Evolutionary conservation across 2,888 invertebrate species (phyloP).

Genomic region (Drosophila incognita): DNA sequence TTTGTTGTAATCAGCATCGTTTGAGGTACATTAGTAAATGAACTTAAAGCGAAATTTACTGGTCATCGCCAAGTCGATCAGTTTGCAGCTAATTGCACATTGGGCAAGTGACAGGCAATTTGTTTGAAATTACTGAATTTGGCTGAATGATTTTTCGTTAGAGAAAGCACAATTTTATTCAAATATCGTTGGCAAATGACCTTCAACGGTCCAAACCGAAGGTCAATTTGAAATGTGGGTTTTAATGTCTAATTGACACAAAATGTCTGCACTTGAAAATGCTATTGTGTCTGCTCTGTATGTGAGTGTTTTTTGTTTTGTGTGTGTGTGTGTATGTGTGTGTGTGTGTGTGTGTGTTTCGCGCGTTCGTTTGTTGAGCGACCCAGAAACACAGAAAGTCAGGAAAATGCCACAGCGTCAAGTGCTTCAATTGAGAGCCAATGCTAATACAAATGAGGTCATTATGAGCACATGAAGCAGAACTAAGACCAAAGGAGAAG

Average conservation of each 20-base stretch:
- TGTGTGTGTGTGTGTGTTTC: conserved; percentile 16
- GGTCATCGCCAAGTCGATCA: conserved; percentile 1
- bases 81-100: not conserved
- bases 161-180: not conserved
- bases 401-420: conserved; percentile 42
- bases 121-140: conserved; percentile 18
- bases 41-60: not conserved
- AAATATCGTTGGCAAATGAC: conserved; percentile 24
- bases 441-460: conserved; percentile 80
- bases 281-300: conserved; percentile 20
- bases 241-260: conserved; percentile 66
- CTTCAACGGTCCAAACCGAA: conserved; percentile 36
- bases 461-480: conserved; percentile 52
- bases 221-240: conserved; percentile 48
- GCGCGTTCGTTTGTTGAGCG: conserved; percentile 37
- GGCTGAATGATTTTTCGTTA: conserved; percentile 15
- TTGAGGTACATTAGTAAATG: not conserved
- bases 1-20: not conserved
- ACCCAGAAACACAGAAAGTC: conserved; percentile 68
- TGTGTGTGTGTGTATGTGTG: conserved; percentile 13
- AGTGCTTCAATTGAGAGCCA: conserved; percentile 71
- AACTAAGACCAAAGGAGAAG: conserved; percentile 14
- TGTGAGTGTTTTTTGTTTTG: conserved; percentile 6
- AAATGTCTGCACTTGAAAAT: conserved; percentile 72
- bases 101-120: conserved; percentile 25